Evolutionary conservation across 2,888 invertebrate genomes (phyloP).

Genomic region (Lagria hirta): DNA sequence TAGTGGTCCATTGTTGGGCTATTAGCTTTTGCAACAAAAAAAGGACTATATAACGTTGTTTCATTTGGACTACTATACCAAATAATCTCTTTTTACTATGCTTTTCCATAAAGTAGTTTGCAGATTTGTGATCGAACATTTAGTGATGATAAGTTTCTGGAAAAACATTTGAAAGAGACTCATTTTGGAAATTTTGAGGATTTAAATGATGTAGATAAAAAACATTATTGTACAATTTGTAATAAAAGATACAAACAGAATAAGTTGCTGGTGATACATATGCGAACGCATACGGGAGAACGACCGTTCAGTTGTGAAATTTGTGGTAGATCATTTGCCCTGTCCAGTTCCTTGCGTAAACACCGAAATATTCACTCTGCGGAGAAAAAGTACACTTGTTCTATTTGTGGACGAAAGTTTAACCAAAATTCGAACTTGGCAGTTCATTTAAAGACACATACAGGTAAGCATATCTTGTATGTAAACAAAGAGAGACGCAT

Average conservation of each 20-base stretch:
- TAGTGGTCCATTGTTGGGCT: too few relatives aligned
- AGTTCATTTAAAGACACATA: conserved; percentile 47
- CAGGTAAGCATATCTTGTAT: conserved; percentile 37
- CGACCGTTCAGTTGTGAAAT: conserved; percentile 50
- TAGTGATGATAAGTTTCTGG: conserved; percentile 43
- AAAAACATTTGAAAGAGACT: conserved; percentile 44
- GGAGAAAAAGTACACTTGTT: conserved; percentile 47
- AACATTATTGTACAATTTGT: conserved; percentile 48
- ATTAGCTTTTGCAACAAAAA: too few relatives aligned
- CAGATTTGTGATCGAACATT: conserved; percentile 48
- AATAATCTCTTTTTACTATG: too few relatives aligned
- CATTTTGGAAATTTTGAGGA: conserved; percentile 36
- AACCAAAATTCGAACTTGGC: conserved; percentile 49
- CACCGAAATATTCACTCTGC: conserved; percentile 47
- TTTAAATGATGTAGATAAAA: conserved; percentile 40
- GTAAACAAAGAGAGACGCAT: too few relatives aligned
- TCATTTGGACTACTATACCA: too few relatives aligned
- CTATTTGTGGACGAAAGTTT: conserved; percentile 49
- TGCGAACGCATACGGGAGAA: conserved; percentile 51
- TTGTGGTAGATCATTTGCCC: conserved; percentile 48
- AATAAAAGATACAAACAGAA: conserved; percentile 51
- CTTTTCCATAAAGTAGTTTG: too few relatives aligned
- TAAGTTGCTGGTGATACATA: conserved; percentile 46
- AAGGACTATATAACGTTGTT: too few relatives aligned
- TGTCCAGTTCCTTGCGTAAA: conserved; percentile 50